Evolutionary conservation across 2,888 invertebrate genomes (phyloP), one percentile per base, ranked within the genome.

Genomic region (Limenitis camilla): DNA sequence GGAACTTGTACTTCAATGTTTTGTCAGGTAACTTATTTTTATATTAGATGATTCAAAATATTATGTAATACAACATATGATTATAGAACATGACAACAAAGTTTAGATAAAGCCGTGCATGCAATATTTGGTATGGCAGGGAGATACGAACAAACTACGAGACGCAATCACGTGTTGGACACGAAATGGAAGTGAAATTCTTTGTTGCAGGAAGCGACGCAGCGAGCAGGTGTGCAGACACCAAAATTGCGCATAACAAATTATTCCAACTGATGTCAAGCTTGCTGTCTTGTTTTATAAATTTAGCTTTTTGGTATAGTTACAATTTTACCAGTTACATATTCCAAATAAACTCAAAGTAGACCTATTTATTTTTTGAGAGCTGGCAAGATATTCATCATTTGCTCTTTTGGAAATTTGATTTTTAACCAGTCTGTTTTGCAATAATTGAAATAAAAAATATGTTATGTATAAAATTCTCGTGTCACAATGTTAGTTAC

Each of bases 161-260:
- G 19, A 47, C 43, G 47, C 53, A 49, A 50, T 53, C 56, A 53
- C 49, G 49, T 41, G 53, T 56, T 32, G 50, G 52, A 57, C 49
- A 52, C 27, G 32, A 44, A 55, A 59, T 51, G 50, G 39, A 59
- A 57, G 44, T 42, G 54, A 49, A 50, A 57, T 53, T 56, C 55
- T 58, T 56, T 58, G 55, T 52, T 53, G 49, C 53, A 53, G 35
- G 47, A 30, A 43, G 39, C 40, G 47, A 51, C 36, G 19, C 36
- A 30, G 49, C 31, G 32, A 42, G 45, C 58, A 56, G 48, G 55
- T 58, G 58, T 51, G 40, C 55, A 19, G 27, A 44, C 31, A 52
- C 35, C 53, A 46, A 56, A 45, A 53, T 53, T 53, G 50, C 45
- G 42, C 40, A 47, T 51, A 48, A 53, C 46, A 45, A 49, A 49